A percentile compares a stretch with the other conserved stretches of the same genome.
These are phyloP conservation scores for Pygocentrus nattereri DNA, from an alignment of 2,797 vertebrate genomes.

Conservation along the genomic window DNA sequence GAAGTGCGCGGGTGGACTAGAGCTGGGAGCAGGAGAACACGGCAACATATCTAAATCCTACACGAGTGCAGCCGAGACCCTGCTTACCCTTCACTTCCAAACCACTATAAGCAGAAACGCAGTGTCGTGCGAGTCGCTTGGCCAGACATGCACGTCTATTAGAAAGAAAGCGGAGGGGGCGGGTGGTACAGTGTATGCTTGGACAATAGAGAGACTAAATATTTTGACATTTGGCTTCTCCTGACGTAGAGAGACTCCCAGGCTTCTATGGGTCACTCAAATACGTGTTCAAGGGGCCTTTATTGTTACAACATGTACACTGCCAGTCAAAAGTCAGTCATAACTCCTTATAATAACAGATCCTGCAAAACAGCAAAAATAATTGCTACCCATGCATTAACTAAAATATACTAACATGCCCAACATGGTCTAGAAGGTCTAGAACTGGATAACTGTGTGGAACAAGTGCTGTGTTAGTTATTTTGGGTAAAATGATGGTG, in stretches of 20 bases:
- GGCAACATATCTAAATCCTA: neutral
- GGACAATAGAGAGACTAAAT: constrained; percentile 74
- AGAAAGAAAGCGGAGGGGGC: neutral
- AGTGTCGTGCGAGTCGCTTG: neutral
- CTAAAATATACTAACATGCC: too few relatives aligned
- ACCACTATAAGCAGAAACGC: neutral
- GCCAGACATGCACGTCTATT: constrained; percentile 10
- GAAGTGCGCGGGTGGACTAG: neutral
- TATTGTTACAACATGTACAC: neutral
- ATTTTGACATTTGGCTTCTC: constrained; percentile 68
- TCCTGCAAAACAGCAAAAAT: too few relatives aligned
- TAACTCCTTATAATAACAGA: too few relatives aligned
- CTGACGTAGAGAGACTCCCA: constrained; percentile 52
- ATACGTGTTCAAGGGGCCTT: constrained; percentile 25
- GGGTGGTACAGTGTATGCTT: constrained; percentile 37
- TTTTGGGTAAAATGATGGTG: too few relatives aligned
- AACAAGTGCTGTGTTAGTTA: too few relatives aligned
- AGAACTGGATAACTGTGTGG: too few relatives aligned
- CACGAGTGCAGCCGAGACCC: neutral
- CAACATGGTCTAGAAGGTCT: too few relatives aligned
- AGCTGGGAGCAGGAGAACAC: neutral
- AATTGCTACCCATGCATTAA: too few relatives aligned
- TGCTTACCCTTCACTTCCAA: neutral
- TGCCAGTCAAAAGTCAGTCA: neutral
- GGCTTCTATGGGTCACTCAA: constrained; percentile 61